Evolutionary conservation across 1,140 invertebrate species (phyloP).

Genomic region (Acyrthosiphon pisum): DNA sequence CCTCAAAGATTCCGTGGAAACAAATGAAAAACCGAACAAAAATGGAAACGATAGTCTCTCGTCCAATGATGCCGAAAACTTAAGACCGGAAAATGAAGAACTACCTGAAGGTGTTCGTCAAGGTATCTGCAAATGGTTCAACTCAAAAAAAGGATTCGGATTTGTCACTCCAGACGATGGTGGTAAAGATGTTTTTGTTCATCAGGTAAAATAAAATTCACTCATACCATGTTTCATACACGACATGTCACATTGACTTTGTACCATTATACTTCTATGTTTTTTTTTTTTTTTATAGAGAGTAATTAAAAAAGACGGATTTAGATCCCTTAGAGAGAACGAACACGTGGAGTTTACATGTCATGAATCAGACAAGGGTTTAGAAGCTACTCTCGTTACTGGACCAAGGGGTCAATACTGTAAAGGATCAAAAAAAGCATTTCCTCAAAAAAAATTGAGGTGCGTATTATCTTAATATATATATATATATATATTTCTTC

Average conservation of each 20-base stretch:
- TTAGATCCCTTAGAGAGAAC: slow-evolving; percentile 84
- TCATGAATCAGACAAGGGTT: slow-evolving; percentile 80
- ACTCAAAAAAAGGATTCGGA: slow-evolving; percentile 90
- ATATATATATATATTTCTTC: too few relatives aligned
- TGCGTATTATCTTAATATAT: slow-evolving; percentile 61
- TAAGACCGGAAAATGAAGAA: slow-evolving; percentile 58
- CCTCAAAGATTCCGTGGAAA: not conserved
- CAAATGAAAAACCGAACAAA: not conserved
- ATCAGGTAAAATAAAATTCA: slow-evolving; percentile 73
- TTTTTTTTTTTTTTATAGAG: slow-evolving; percentile 70
- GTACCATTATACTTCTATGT: not conserved
- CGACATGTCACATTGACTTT: not conserved
- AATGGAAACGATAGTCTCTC: slow-evolving; percentile 57
- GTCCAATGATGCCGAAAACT: slow-evolving; percentile 56
- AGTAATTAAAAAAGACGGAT: slow-evolving; percentile 86
- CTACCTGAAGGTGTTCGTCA: slow-evolving; percentile 64
- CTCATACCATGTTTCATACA: not conserved
- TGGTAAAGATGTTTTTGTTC: slow-evolving; percentile 88
- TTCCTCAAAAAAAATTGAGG: slow-evolving; percentile 81
- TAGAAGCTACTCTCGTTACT: slow-evolving; percentile 83
- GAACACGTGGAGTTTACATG: slow-evolving; percentile 88
- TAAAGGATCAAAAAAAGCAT: slow-evolving; percentile 77
- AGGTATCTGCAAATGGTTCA: slow-evolving; percentile 92
- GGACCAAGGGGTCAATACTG: slow-evolving; percentile 78
- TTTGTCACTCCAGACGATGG: slow-evolving; percentile 89